These are phyloP conservation scores for Trogon surrucura DNA, from an alignment of 2,113 vertebrate genomes.

Conservation along the genomic window DNA sequence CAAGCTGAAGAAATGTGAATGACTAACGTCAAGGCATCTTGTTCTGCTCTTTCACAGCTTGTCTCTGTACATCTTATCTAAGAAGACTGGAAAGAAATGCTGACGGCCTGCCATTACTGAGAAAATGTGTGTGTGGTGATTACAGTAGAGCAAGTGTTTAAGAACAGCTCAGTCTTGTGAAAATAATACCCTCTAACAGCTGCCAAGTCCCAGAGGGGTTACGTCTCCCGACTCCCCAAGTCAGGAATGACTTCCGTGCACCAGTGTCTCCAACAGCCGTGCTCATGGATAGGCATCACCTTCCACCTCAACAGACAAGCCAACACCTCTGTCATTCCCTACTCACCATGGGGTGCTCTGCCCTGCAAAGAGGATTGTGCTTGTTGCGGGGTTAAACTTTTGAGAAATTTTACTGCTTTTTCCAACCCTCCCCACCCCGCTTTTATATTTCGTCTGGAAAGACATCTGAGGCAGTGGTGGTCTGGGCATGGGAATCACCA, in stretches of 20 bases:
- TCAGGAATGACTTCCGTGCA: neutral
- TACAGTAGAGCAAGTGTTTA: neutral
- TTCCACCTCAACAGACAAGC: neutral
- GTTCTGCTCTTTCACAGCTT: neutral
- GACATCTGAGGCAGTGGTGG: neutral
- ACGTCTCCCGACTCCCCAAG: neutral
- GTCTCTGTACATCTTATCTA: neutral
- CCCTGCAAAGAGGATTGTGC: neutral
- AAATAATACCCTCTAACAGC: neutral
- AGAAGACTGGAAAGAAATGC: neutral
- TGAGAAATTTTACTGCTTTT: neutral
- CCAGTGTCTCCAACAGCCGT: neutral
- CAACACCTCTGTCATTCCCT: neutral
- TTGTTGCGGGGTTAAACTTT: neutral
- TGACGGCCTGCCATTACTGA: conserved; percentile 3
- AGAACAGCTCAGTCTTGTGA: conserved; percentile 27
- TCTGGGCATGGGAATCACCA: neutral
- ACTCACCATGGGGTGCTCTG: neutral
- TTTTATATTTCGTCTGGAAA: neutral
- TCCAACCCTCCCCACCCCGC: neutral
- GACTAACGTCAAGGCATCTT: neutral
- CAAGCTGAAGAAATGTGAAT: neutral
- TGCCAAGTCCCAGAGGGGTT: neutral
- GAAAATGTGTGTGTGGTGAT: neutral
- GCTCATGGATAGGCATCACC: neutral